phyloP scores from a whole-genome alignment of 2,113 vertebrate species.

The Nerophis ophidion region DNA sequence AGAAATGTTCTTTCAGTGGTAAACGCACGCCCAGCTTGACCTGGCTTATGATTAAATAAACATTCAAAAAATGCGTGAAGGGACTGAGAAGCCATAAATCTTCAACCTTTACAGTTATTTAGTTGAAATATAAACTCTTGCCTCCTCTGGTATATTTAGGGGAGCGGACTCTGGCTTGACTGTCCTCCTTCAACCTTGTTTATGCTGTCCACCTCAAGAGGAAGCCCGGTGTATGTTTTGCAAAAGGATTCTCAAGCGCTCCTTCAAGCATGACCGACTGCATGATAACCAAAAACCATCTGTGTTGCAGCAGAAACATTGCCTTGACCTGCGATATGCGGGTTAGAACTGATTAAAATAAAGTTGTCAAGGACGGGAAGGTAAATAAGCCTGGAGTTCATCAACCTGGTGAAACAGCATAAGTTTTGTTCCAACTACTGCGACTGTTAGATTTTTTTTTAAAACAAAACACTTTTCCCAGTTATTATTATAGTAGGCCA shows the following conservation, averaged over 20 bases:
- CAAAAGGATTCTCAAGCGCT: constrained; percentile 22
- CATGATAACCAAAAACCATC: constrained; percentile 41
- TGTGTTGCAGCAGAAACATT: constrained; percentile 45
- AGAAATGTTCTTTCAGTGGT: background rate
- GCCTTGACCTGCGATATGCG: constrained; percentile 33
- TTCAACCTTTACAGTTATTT: constrained; percentile 26
- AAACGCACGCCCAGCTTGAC: background rate
- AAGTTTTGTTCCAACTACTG: constrained; percentile 1
- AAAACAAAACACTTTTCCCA: background rate
- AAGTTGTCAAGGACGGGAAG: constrained; percentile 14
- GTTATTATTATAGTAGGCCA: too few relatives aligned
- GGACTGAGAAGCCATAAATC: constrained; percentile 20
- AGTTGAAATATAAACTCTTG: constrained; percentile 45
- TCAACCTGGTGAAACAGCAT: constrained; percentile 18
- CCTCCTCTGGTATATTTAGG: constrained; percentile 7
- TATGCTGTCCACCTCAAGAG: constrained; percentile 30
- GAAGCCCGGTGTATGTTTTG: constrained; percentile 22
- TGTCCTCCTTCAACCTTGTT: constrained; percentile 40
- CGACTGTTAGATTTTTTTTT: background rate
- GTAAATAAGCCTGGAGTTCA: constrained; percentile 46
- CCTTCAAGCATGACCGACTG: constrained; percentile 38
- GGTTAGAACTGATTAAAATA: constrained; percentile 14
- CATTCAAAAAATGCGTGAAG: constrained; percentile 23
- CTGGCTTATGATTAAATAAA: constrained; percentile 15
- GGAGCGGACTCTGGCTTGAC: constrained; percentile 11